A percentile compares a stretch with the other conserved stretches of the same genome.
Evolutionary conservation across 2,888 invertebrate species (phyloP).

Genomic region (Seladonia tumulorum): DNA sequence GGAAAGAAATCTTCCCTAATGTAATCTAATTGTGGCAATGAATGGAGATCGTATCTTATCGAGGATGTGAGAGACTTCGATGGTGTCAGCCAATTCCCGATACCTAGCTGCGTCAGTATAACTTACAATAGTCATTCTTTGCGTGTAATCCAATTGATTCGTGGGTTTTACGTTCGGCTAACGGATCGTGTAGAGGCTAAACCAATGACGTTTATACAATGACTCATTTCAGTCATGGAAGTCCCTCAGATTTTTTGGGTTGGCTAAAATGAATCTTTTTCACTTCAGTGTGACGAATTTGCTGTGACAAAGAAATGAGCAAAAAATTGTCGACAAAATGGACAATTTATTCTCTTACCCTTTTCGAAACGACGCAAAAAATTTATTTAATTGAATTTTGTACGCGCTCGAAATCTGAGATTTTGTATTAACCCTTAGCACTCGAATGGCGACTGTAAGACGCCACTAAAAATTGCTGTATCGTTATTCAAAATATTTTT

Average conservation of each 20-base stretch:
- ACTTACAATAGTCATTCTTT: conserved; percentile 8
- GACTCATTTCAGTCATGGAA: neutral
- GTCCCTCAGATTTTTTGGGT: neutral
- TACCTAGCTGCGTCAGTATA: neutral
- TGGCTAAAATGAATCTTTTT: neutral
- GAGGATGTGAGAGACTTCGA: conserved; percentile 18
- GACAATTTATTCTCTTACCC: neutral
- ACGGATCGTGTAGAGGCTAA: neutral
- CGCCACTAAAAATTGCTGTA: too few relatives aligned
- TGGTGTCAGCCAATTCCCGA: conserved; percentile 17
- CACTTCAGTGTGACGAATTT: neutral
- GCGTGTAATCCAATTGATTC: conserved; percentile 9
- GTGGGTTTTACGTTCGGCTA: neutral
- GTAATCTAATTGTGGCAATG: conserved; percentile 56
- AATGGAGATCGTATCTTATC: conserved; percentile 40
- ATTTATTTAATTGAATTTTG: neutral
- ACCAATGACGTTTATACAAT: neutral
- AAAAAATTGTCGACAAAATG: neutral
- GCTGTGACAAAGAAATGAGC: too few relatives aligned
- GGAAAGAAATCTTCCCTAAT: conserved; percentile 23
- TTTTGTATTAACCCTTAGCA: too few relatives aligned
- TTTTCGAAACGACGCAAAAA: neutral
- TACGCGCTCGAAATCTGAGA: too few relatives aligned
- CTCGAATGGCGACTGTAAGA: too few relatives aligned
- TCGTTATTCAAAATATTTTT: too few relatives aligned